Conservation (phyloP, 2,888 invertebrate genomes). For the Eueremaeus valkanovi region DNA sequence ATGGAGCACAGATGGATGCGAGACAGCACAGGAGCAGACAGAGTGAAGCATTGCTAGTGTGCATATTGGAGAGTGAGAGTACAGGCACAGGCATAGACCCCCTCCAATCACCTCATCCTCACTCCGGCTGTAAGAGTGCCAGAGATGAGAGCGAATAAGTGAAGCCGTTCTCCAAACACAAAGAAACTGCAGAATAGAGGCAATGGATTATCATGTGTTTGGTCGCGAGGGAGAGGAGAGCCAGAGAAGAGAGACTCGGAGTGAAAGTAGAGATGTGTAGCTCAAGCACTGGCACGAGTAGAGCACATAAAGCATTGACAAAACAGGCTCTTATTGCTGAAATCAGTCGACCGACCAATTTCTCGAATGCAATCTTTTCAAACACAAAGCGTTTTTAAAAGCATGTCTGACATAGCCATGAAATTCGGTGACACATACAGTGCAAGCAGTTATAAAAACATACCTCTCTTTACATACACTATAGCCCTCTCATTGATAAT, state of each 20-base stretch:
- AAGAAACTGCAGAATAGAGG: constrained; percentile 34
- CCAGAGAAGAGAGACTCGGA: not conserved
- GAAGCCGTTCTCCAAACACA: constrained; percentile 27
- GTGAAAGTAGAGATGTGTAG: too few relatives aligned
- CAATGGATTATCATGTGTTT: constrained; percentile 34
- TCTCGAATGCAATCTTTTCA: constrained; percentile 28
- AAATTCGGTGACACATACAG: not conserved
- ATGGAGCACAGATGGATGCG: constrained; percentile 28
- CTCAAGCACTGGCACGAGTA: not conserved
- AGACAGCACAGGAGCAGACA: not conserved
- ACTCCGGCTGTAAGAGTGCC: not conserved
- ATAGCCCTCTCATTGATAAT: not conserved
- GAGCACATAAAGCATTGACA: not conserved
- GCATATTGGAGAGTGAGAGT: too few relatives aligned
- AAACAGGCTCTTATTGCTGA: constrained; percentile 9
- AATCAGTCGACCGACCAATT: constrained; percentile 17
- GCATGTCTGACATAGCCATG: constrained; percentile 8
- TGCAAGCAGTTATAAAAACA: not conserved
- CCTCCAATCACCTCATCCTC: constrained; percentile 34
- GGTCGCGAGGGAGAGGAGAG: constrained; percentile 26
- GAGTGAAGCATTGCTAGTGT: too few relatives aligned
- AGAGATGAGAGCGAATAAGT: constrained; percentile 20
- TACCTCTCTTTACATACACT: not conserved
- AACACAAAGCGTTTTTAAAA: constrained; percentile 18
- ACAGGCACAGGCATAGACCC: constrained; percentile 1